Percentiles rank a stretch among this genome's conserved stretches.
Evolutionary conservation across 2,113 vertebrate species (phyloP).

Genomic region (Spizaetus ornatus): DNA sequence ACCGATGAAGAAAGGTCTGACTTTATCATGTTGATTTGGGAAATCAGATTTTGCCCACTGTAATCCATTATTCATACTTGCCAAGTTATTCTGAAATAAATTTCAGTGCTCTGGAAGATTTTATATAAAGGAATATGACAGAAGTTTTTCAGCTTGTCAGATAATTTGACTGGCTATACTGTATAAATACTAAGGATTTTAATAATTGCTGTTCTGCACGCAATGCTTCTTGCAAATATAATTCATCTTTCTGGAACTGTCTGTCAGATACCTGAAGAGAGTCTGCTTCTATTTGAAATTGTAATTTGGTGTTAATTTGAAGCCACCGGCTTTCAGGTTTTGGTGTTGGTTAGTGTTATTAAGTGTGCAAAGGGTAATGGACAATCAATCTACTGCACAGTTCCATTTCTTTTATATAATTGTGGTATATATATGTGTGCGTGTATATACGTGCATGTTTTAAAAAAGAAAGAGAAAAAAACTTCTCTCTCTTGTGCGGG

Average conservation of each 20-base stretch:
- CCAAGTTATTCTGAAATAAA: neutral
- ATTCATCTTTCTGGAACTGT: neutral
- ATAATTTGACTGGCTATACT: neutral
- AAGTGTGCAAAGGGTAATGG: neutral
- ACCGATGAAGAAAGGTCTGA: neutral
- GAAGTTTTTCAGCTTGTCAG: constrained; percentile 21
- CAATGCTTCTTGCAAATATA: neutral
- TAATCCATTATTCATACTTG: constrained; percentile 13
- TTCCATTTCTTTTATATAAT: neutral
- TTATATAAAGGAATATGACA: constrained; percentile 2
- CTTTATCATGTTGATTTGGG: neutral
- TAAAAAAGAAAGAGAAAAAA: neutral
- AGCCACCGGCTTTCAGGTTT: neutral
- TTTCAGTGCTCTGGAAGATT: neutral
- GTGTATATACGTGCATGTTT: neutral
- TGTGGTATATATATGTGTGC: neutral
- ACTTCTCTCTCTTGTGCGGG: neutral
- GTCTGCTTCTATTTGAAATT: neutral
- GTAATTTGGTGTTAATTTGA: neutral
- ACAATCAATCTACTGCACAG: neutral
- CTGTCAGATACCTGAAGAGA: neutral
- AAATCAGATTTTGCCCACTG: neutral
- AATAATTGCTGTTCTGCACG: neutral
- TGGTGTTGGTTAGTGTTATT: neutral
- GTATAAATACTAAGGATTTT: constrained; percentile 7